phyloP scores from a whole-genome alignment of 2,888 invertebrate genomes.

The Punctoribates punctum region DNA sequence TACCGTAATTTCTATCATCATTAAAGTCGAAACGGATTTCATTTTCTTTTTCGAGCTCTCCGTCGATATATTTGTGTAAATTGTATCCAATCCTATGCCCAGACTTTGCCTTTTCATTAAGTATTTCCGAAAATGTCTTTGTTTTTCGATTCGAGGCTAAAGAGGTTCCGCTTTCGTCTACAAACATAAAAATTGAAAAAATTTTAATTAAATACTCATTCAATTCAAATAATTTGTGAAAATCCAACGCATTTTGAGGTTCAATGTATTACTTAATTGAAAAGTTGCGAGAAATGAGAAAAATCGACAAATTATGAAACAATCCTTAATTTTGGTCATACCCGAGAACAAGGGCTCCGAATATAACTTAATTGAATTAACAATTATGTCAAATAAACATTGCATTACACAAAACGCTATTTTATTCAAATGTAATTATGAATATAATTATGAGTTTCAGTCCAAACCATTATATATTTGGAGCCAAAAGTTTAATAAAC shows the following conservation, averaged over 20 bases:
- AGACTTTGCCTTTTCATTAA: conserved; percentile 61
- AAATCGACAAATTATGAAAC: too few relatives aligned
- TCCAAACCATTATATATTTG: not conserved
- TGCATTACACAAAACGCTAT: not conserved
- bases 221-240: too few relatives aligned
- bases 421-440: not conserved
- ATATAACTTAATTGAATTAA: too few relatives aligned
- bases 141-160: conserved; percentile 81
- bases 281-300: too few relatives aligned
- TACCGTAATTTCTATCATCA: not conserved
- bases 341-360: too few relatives aligned
- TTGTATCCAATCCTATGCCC: conserved; percentile 45
- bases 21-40: conserved; percentile 16
- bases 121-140: conserved; percentile 92
- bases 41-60: conserved; percentile 19
- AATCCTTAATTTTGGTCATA: too few relatives aligned
- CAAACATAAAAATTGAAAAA: not conserved
- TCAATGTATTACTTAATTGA: too few relatives aligned
- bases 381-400: not conserved
- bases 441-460: not conserved
- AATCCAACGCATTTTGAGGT: too few relatives aligned
- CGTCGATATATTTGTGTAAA: conserved; percentile 42
- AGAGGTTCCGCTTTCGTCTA: conserved; percentile 67
- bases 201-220: too few relatives aligned
- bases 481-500: conserved; percentile 26